phyloP scores from a whole-genome alignment of 2,888 invertebrate species.

The Andricus quercusramuli region DNA sequence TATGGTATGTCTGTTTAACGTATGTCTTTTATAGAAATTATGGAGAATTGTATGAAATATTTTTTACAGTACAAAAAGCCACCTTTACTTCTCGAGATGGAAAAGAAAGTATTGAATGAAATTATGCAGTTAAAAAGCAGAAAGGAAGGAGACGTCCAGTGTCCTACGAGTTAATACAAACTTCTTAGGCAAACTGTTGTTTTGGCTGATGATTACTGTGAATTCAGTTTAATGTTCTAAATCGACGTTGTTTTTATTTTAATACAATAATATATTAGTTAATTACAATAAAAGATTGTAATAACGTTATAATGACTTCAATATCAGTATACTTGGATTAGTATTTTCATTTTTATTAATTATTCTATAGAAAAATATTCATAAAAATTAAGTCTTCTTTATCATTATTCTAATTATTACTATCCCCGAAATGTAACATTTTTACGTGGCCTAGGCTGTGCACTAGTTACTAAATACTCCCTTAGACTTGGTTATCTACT shows the following conservation, averaged over 20 bases:
- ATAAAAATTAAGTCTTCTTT: too few species aligned
- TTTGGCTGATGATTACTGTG: not conserved
- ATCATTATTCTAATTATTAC: too few species aligned
- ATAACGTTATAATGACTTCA: not conserved
- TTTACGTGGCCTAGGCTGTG: too few species aligned
- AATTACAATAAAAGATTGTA: not conserved
- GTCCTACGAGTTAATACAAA: conserved; percentile 70
- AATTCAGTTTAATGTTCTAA: not conserved
- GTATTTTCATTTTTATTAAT: too few species aligned
- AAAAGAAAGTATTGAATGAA: conserved; percentile 79
- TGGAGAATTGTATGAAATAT: conserved; percentile 37
- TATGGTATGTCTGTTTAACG: too few species aligned
- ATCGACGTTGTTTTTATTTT: not conserved
- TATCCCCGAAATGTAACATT: too few species aligned
- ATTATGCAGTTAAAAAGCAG: conserved; percentile 67
- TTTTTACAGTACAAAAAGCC: conserved; percentile 88
- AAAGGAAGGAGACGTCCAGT: conserved; percentile 72
- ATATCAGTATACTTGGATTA: too few species aligned
- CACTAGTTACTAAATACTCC: too few species aligned
- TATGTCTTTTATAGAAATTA: too few species aligned
- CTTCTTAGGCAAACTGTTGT: not conserved
- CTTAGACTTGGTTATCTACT: too few species aligned
- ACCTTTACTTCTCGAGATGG: conserved; percentile 84
- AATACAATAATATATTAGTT: not conserved
- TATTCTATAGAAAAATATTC: too few species aligned